Evolutionary conservation across 1,140 invertebrate species (phyloP), one percentile per base, ranked within the genome.

Genomic region (Formica selysi): DNA sequence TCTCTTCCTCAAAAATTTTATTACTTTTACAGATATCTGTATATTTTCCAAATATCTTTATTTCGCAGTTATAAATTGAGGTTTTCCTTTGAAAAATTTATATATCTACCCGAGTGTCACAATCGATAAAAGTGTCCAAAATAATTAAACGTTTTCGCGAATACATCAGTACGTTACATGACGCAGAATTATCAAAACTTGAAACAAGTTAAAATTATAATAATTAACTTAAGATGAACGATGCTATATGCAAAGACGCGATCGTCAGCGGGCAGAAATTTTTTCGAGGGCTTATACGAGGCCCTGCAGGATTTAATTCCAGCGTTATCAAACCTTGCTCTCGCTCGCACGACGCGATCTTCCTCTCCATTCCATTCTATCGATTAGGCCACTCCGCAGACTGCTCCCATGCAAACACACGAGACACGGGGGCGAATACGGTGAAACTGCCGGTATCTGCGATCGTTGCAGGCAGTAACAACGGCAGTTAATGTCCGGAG

Each of bases 401-500:
- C 70, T 86, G 91, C 91, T 93, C 88, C 88, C 90, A 92, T 92
- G 93, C 91, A 93, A 93, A 92, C 93, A 93, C 90, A 91, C 88
- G 90, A 84, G 86, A 90, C 74, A 92, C 73, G 74, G 81, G 85
- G 86, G 90, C 86, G 91, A 93, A 93, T 93, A 90, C 92, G 91
- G 91, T 86, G 88, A 94, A 94, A 93, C 92, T 90, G 90, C 89
- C 88, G 92, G 91, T 94, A 94, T 94, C 93, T 94, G 84, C 91
- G 93, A 94, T 94, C 94, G 90, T 93, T 94, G 92, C 92, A 93
- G 91, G 87, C 93, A 91, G 91, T 94, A 94, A 94, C 94, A 94
- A 94, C 94, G 93, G 91, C 94, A 94, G 93, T 94, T 94, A 94
- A 94, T 93, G 94, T 94, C 93, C 93, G 93, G 93, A 92, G 93